Base-by-base conservation (phyloP, 2,888 invertebrate species). In the Choristoneura rosaceana region DNA sequence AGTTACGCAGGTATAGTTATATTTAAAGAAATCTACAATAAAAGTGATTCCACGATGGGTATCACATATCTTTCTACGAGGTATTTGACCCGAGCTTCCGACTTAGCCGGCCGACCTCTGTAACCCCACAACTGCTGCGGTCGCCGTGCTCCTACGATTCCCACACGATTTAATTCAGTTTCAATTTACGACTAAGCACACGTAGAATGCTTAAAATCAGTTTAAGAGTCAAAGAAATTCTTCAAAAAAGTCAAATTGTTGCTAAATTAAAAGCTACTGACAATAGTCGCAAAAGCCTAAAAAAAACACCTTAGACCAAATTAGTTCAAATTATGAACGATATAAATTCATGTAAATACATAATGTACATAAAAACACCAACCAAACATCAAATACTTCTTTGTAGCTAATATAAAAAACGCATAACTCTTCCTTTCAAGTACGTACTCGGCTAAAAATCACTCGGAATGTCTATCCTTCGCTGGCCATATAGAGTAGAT, bases 31-130 rank as follows among this genome's bases (percentile, higher is more conserved):
- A 52, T 12, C 25, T 3, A 25, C 1, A 25, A 10, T 55, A 10
- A 81, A 82, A 85, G 77, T 33, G 34, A 86, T 85, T 82, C 85
- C 87, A 78, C 78, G 69, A 76, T 82, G 83, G 81, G 55, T 55
- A 86, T 85, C 87, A 85, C 86, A 91, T 94, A 94, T 94, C 94
- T 94, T 94, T 93, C 94, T 93, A 83, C 88, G 64, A 73, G 73
- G 89, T 90, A 87, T 93, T 94, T 94, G 94, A 94, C 94, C 94
- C 94, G 92, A 93, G 91, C 88, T 93, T 92, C 92, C 93, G 88
- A 92, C 92, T 91, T 90, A 87, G 84, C 84, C 84, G 84, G 84
- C 84, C 85, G 84, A 91, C 89, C 94, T 85, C 86, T 76, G 94
- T 94, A 94, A 87, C 94, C 94, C 77, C 79, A 88, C 85, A 90